These are phyloP conservation scores for Bombycilla garrulus DNA, from an alignment of 2,113 vertebrate genomes.

Conservation along the genomic window DNA sequence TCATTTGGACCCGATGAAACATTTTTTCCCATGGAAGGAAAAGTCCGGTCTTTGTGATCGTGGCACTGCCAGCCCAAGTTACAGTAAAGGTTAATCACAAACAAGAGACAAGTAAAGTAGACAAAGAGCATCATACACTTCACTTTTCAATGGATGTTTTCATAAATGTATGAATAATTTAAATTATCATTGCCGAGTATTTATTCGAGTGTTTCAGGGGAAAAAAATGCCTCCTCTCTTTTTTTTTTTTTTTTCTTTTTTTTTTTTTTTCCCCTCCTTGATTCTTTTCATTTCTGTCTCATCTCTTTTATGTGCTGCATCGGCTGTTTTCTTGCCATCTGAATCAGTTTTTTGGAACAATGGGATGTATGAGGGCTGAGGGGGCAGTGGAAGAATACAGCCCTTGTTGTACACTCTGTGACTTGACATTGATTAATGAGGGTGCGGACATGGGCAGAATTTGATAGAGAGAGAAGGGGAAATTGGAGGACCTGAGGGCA, in stretches of 20 bases:
- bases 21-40: conserved; percentile 87
- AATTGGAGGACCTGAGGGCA: conserved; percentile 81
- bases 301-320: conserved; percentile 91
- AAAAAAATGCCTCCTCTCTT: conserved; percentile 79
- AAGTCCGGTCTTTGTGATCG: conserved; percentile 81
- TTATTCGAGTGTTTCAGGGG: conserved; percentile 82
- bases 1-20: conserved; percentile 74
- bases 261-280: conserved; percentile 50
- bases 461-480: conserved; percentile 80
- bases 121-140: conserved; percentile 92
- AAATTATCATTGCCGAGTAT: conserved; percentile 84
- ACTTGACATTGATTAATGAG: conserved; percentile 94
- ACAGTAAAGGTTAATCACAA: conserved; percentile 91
- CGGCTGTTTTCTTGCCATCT: conserved; percentile 86
- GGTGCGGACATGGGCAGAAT: conserved; percentile 88
- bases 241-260: not conserved
- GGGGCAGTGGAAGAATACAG: conserved; percentile 85
- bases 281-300: conserved; percentile 86
- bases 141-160: conserved; percentile 86
- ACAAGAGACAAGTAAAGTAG: conserved; percentile 86
- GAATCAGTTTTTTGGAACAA: conserved; percentile 87
- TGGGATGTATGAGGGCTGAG: conserved; percentile 86
- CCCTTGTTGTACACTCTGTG: conserved; percentile 82
- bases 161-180: conserved; percentile 93
- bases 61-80: conserved; percentile 79